Evolutionary conservation across 2,797 vertebrate genomes (phyloP).

Genomic region (Thamnophis elegans): DNA sequence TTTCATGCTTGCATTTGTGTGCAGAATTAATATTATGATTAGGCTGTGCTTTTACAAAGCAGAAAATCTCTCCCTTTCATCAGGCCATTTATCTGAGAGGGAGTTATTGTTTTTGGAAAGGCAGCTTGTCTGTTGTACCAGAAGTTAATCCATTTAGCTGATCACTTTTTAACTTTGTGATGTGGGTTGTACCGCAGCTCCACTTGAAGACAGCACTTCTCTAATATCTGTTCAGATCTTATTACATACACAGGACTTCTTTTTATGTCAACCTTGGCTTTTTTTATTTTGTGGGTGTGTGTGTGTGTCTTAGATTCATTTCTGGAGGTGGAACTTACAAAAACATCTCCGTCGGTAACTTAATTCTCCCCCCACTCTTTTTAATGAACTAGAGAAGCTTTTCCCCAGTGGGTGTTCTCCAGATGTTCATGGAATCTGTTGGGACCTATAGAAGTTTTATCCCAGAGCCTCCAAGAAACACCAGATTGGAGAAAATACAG

Average conservation of each 20-base stretch:
- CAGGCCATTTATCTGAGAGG: not conserved
- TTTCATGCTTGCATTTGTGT: conserved; percentile 36
- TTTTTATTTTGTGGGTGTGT: conserved; percentile 19
- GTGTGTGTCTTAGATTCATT: conserved; percentile 23
- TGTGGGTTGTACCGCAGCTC: conserved; percentile 20
- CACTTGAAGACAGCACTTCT: conserved; percentile 12
- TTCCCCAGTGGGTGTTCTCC: not conserved
- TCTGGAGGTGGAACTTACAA: conserved; percentile 23
- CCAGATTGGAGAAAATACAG: not conserved
- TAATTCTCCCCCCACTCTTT: conserved; percentile 9
- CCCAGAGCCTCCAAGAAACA: not conserved
- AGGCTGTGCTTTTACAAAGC: conserved; percentile 11
- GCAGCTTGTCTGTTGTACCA: not conserved
- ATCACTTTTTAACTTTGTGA: not conserved
- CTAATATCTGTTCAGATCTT: conserved; percentile 42
- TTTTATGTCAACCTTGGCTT: conserved; percentile 31
- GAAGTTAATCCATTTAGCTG: not conserved
- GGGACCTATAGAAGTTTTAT: not conserved
- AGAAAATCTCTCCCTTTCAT: conserved; percentile 12
- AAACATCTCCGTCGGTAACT: conserved; percentile 31
- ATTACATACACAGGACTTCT: conserved; percentile 41
- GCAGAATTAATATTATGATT: conserved; percentile 7
- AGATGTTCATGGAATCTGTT: not conserved
- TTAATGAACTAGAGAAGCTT: not conserved
- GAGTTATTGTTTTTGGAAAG: conserved; percentile 16